These are phyloP conservation scores for Poeciliopsis turrubarensis DNA, from an alignment of 2,113 vertebrate genomes.

Conservation along the genomic window DNA sequence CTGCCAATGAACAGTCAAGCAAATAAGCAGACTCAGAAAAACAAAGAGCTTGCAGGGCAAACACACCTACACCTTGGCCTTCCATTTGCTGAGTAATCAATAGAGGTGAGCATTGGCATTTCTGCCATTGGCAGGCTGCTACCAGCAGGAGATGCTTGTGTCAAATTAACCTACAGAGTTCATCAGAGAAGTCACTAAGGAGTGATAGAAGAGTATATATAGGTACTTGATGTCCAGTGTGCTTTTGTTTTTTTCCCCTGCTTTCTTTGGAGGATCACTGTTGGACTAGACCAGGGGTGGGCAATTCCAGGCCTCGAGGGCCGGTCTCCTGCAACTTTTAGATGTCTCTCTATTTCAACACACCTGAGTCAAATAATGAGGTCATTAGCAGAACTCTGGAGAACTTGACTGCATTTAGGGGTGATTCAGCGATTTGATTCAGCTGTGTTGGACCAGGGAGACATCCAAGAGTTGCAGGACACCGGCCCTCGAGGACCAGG, in stretches of 20 bases:
- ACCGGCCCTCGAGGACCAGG: too few species aligned
- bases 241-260: not conserved
- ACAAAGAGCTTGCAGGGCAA: not conserved
- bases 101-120: not conserved
- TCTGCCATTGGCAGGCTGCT: slow-evolving; percentile 2
- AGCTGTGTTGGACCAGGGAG: too few species aligned
- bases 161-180: slow-evolving; percentile 8
- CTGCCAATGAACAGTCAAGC: not conserved
- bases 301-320: too few species aligned
- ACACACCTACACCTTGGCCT: not conserved
- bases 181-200: not conserved
- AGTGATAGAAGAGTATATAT: not conserved
- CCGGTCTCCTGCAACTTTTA: too few species aligned
- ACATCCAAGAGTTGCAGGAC: too few species aligned
- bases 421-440: too few species aligned
- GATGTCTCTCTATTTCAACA: too few species aligned
- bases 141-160: slow-evolving; percentile 5
- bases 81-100: slow-evolving; percentile 2
- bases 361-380: too few species aligned
- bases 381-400: too few species aligned
- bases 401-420: too few species aligned
- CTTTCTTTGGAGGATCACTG: not conserved
- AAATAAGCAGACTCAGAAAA: not conserved
- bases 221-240: not conserved
- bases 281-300: too few species aligned